phyloP scores from a whole-genome alignment of 2,888 invertebrate species.

The Andrena fulva region DNA sequence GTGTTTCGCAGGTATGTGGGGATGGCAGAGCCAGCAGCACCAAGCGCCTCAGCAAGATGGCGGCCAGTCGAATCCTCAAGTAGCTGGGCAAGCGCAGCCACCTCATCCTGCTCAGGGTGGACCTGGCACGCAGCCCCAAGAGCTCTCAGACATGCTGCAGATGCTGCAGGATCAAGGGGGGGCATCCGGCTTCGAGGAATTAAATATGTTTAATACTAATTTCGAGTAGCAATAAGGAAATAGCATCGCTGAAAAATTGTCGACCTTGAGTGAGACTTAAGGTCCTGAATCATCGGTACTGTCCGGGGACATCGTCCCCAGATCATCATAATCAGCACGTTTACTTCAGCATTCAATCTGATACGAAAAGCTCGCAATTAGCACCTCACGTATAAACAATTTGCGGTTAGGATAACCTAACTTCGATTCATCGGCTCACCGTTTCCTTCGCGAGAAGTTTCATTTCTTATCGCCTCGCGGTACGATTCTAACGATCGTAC shows the following conservation, averaged over 20 bases:
- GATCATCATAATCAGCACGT: slow-evolving; percentile 60
- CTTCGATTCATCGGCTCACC: slow-evolving; percentile 41
- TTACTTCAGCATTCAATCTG: slow-evolving; percentile 57
- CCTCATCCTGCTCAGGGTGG: slow-evolving; percentile 84
- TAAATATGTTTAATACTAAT: slow-evolving; percentile 95
- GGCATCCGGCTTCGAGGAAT: slow-evolving; percentile 93
- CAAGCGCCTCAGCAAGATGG: slow-evolving; percentile 81
- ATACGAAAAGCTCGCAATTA: slow-evolving; percentile 55
- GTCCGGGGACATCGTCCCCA: slow-evolving; percentile 44
- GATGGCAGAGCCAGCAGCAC: slow-evolving; percentile 88
- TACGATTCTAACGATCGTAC: slow-evolving; percentile 40
- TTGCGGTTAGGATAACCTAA: slow-evolving; percentile 50
- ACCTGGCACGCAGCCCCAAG: slow-evolving; percentile 90
- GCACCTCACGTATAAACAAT: slow-evolving; percentile 63
- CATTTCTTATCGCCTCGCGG: slow-evolving; percentile 9
- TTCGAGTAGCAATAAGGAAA: slow-evolving; percentile 86
- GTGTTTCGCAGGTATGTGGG: slow-evolving; percentile 89
- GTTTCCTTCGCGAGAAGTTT: slow-evolving; percentile 52
- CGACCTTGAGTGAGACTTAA: slow-evolving; percentile 52
- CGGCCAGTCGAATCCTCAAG: slow-evolving; percentile 81
- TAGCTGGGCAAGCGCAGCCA: slow-evolving; percentile 79
- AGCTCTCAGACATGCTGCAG: slow-evolving; percentile 96
- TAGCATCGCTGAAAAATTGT: slow-evolving; percentile 41
- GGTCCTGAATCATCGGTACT: slow-evolving; percentile 46
- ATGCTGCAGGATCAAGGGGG: slow-evolving; percentile 94